Evolutionary conservation across 92 coral and sea anemone species (phyloP).

Genomic region (Parazoanthus atlanticus): DNA sequence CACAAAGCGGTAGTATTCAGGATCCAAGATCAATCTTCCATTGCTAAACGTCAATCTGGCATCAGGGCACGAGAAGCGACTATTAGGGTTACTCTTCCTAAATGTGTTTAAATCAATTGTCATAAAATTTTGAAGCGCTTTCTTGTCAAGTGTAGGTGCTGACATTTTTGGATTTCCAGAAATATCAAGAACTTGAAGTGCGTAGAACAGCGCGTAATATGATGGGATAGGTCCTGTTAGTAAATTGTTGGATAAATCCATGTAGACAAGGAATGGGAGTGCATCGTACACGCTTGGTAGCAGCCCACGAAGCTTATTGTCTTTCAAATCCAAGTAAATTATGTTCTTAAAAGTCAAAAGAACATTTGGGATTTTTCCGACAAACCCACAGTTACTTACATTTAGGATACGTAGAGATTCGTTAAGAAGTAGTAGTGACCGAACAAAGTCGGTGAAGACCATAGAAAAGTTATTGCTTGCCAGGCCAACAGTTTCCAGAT

Average conservation of each 20-base stretch:
- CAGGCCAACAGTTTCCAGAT: slow-evolving; percentile 48
- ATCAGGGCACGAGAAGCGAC: slow-evolving; percentile 57
- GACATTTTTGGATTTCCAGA: slow-evolving; percentile 67
- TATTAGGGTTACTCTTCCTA: not conserved
- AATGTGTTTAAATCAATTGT: slow-evolving; percentile 30
- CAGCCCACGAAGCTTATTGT: slow-evolving; percentile 51
- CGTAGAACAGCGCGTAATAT: slow-evolving; percentile 23
- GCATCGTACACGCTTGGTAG: slow-evolving; percentile 30
- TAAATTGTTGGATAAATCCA: slow-evolving; percentile 55
- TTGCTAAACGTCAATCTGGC: slow-evolving; percentile 57
- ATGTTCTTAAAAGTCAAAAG: slow-evolving; percentile 50
- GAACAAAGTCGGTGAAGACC: slow-evolving; percentile 42
- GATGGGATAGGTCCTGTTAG: slow-evolving; percentile 58
- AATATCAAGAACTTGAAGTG: slow-evolving; percentile 64
- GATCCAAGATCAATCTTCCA: slow-evolving; percentile 61
- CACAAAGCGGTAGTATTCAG: slow-evolving; percentile 54
- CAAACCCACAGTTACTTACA: slow-evolving; percentile 58
- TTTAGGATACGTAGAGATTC: slow-evolving; percentile 49
- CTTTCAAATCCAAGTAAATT: slow-evolving; percentile 51
- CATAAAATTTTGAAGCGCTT: slow-evolving; percentile 43
- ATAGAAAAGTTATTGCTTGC: slow-evolving; percentile 59
- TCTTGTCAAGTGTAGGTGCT: slow-evolving; percentile 15
- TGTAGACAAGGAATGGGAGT: slow-evolving; percentile 19
- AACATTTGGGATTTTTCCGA: slow-evolving; percentile 35
- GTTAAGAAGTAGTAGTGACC: not conserved